Base-by-base conservation (phyloP, 2,113 vertebrate species). In the Otus sunia region DNA sequence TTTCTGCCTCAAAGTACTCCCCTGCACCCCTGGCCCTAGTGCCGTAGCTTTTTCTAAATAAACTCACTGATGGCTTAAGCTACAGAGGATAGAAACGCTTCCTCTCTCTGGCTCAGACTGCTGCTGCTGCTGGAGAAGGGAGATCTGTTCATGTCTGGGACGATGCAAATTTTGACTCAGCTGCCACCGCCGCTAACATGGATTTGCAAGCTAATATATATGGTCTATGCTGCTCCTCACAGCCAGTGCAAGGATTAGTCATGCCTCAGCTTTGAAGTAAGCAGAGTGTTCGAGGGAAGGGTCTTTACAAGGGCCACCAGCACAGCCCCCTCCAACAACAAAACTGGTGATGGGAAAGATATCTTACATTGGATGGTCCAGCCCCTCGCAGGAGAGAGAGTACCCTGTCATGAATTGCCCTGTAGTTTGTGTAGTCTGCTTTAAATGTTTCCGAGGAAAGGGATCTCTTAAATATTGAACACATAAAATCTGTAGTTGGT, bases 1-100 rank as follows among this genome's bases (percentile, higher is more conserved):
- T 85, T 94, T 90, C 67, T 96, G 29, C 71, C 80, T 93, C 60
- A 59, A 71, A 92, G 86, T 37, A 82, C 11, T n/a, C 19, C 39
- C 76, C 60, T 78, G 29, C 43, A 79, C 8, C 9, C 14, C n/a
- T 69, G 21, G 23, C 6, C 25, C 36, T 78, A 12, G 4, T 59
- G 55, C 67, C 62, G 45, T 39, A 72, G 64, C 26, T 90, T 91
- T 81, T 79, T 86, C 84, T 75, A 36, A 78, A 71, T 21, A 80
- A 82, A 52, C 18, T 37, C 18, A 36, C 10, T 8, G 37, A 29
- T 20, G 34, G 20, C 30, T 81, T 84, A 72, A 87, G 64, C 37
- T 68, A 16, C 8, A 68, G 32, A 29, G 32, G 19, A 14, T 7
- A 68, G 43, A 63, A 73, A 50, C 1, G 0, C 17, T 67, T 63